Evolutionary conservation across 2,113 vertebrate species (phyloP), one percentile per base, ranked within the genome.

Genomic region (Seriola dumerili): DNA sequence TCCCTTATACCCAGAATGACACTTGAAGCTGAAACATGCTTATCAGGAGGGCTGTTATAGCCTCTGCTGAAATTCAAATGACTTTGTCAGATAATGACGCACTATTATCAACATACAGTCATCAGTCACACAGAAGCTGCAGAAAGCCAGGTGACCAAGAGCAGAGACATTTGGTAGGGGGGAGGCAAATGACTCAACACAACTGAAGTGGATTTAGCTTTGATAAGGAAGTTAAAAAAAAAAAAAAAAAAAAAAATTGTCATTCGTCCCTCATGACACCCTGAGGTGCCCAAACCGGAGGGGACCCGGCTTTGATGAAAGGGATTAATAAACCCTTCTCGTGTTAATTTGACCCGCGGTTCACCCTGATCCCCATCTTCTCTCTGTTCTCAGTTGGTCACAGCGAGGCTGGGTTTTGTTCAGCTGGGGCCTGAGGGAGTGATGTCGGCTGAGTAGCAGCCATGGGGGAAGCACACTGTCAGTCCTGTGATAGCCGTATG

Each of bases 401-500:
- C 64, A 71, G 80, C n/a, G 11, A 62, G 59, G 58, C 72, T 48
- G 78, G 70, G 29, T 58, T 38, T 25, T 34, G 73, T 74, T 54
- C 25, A 54, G 63, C 66, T 44, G 63, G 29, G 38, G 80, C 85
- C 80, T 80, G 52, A 40, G 80, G 88, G 81, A 83, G 72, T 12
- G 65, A 84, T 46, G 83, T 61, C 12, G 40, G 72, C 58, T 59
- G 63, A 87, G 83, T 42, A 84, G 74, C 75, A 78, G 81, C 80
- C 70, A 57, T 73, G 81, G 69, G 91, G 86, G 85, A 91, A 88
- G 83, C 85, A 89, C 83, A 57, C 86, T 85, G 94, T 94, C 95
- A 95, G 96, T 97, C 97, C 96, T 97, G 96, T 97, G 97, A 96
- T 95, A 95, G 93, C 90, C 79, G 73, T 92, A 95, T 96, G 95